A percentile compares a stretch with the other conserved stretches of the same genome.
Evolutionary conservation across 2,797 vertebrate species (phyloP).

Genomic region (Sternotherus odoratus): DNA sequence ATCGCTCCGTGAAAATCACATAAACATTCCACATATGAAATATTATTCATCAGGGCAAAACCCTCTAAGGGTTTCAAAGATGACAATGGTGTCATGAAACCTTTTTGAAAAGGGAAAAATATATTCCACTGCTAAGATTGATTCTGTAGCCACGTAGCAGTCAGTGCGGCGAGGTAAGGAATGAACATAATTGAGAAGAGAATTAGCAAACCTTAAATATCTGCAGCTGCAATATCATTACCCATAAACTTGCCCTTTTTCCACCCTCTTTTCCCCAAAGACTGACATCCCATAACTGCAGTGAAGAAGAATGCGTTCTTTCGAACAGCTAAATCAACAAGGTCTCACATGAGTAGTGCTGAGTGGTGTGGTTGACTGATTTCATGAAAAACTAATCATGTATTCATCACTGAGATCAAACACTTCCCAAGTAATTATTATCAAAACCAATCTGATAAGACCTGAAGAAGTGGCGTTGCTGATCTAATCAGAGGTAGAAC

Average conservation of each 20-base stretch:
- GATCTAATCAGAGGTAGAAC: conserved; percentile 91
- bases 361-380: conserved; percentile 93
- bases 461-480: conserved; percentile 87
- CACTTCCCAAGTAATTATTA: conserved; percentile 94
- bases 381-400: conserved; percentile 99
- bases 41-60: conserved; percentile 89
- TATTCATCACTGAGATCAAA: conserved; percentile 99
- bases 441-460: conserved; percentile 92
- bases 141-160: conserved; percentile 83
- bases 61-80: conserved; percentile 82
- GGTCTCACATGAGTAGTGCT: conserved; percentile 88
- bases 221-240: conserved; percentile 96
- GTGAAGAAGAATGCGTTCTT: conserved; percentile 83
- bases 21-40: conserved; percentile 86
- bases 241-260: conserved; percentile 96
- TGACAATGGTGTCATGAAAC: conserved; percentile 84
- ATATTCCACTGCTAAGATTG: conserved; percentile 84
- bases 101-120: conserved; percentile 79
- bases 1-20: conserved; percentile 84
- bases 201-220: conserved; percentile 97
- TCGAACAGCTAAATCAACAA: conserved; percentile 96
- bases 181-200: conserved; percentile 89
- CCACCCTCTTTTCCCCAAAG: conserved; percentile 89
- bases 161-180: conserved; percentile 80
- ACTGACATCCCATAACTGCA: conserved; percentile 83